phyloP scores from a whole-genome alignment of 1,140 invertebrate genomes.

The Berghia stephanieae region DNA sequence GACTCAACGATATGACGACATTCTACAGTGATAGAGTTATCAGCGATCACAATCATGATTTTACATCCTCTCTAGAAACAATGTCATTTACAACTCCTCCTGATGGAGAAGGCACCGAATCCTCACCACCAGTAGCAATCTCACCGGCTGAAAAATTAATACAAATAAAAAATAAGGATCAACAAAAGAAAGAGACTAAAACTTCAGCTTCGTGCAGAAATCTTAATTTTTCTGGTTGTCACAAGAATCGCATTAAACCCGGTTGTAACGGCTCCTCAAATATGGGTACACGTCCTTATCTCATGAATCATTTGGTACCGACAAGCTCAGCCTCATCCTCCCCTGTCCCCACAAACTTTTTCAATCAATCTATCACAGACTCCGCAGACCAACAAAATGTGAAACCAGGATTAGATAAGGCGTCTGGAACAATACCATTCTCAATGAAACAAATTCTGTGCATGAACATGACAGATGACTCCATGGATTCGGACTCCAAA shows the following conservation, averaged over 20 bases:
- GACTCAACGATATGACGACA: not conserved
- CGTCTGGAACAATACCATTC: constrained; percentile 26
- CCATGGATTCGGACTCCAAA: constrained; percentile 29
- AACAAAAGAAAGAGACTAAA: not conserved
- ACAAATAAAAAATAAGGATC: not conserved
- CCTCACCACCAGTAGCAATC: constrained; percentile 52
- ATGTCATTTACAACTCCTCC: constrained; percentile 56
- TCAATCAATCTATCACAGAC: constrained; percentile 3
- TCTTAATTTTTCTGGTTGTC: not conserved
- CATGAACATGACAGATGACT: constrained; percentile 20
- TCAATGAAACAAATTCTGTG: constrained; percentile 29
- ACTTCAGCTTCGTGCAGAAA: not conserved
- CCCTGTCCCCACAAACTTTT: constrained; percentile 22
- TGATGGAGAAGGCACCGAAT: constrained; percentile 45
- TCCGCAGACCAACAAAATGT: not conserved
- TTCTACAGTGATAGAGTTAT: constrained; percentile 15
- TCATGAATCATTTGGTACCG: constrained; percentile 16
- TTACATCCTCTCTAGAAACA: constrained; percentile 53
- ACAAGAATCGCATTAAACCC: constrained; percentile 12
- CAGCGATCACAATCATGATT: constrained; percentile 29
- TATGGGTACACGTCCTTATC: constrained; percentile 20
- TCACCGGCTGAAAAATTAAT: constrained; percentile 47
- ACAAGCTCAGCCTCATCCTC: constrained; percentile 18
- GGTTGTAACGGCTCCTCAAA: constrained; percentile 23
- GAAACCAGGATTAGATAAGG: constrained; percentile 6